phyloP scores from a whole-genome alignment of 2,797 vertebrate genomes.

The Neosalanx taihuensis region DNA sequence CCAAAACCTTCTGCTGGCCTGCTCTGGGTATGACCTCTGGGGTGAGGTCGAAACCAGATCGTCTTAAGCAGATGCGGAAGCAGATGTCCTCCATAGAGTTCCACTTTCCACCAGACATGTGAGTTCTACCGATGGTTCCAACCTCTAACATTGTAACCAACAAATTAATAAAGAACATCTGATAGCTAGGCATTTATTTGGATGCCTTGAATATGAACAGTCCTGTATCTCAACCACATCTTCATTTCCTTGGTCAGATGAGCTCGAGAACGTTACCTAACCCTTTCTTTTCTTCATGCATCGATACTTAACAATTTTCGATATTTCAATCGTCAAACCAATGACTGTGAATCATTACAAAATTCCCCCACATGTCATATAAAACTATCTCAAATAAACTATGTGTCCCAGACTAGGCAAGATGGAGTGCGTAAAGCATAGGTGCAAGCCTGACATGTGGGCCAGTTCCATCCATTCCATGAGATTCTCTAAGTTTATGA shows the following conservation, averaged over 20 bases:
- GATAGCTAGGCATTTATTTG: not conserved
- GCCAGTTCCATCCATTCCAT: constrained; percentile 50
- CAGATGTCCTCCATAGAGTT: constrained; percentile 29
- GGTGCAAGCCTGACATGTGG: constrained; percentile 30
- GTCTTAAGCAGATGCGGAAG: constrained; percentile 31
- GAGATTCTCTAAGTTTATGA: constrained; percentile 52
- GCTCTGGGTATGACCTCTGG: constrained; percentile 17
- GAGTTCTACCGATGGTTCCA: not conserved
- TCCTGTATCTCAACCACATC: not conserved
- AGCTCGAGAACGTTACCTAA: not conserved
- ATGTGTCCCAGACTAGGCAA: constrained; percentile 10
- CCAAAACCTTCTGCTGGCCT: constrained; percentile 30
- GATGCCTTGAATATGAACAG: not conserved
- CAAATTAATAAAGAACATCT: not conserved
- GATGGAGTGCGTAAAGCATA: constrained; percentile 28
- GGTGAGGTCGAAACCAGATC: not conserved
- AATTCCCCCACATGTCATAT: constrained; percentile 26
- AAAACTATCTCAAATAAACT: constrained; percentile 22
- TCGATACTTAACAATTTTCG: constrained; percentile 11
- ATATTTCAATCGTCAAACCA: not conserved
- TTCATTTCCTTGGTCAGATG: not conserved
- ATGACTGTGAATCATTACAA: constrained; percentile 8
- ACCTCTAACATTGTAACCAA: not conserved
- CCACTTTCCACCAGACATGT: not conserved
- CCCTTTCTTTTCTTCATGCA: not conserved